Base-by-base conservation (phyloP, 2,797 vertebrate genomes). In the Sternarchorhynchus goeldii region DNA sequence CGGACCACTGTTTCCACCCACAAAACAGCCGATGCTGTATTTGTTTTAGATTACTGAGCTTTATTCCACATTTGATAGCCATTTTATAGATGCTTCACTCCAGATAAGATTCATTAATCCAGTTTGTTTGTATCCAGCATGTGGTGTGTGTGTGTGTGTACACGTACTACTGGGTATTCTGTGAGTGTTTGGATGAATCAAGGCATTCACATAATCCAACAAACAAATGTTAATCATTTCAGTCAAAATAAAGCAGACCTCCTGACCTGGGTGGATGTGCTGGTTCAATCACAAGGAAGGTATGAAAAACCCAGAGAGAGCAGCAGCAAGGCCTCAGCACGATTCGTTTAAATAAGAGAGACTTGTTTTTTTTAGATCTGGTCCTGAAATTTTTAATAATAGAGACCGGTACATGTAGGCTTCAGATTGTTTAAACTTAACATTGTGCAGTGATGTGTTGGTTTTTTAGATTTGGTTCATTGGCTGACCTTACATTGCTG, bases 71-170 rank as follows among this genome's bases (percentile, higher is more conserved):
- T 68, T 81, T 73, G 73, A 81, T 81, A 70, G 5, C 75, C 62
- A 77, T 77, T 81, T 64, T 81, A 41, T 62, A 41, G 20, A 74
- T n/a, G 64, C 75, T 65, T 56, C 53, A 77, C 73, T 81, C 80
- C 80, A 77, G 75, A 81, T 73, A 60, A 77, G n/a, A 76, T 76
- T 81, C 67, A 81, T 77, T 81, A 74, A 81, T 58, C 63, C 36
- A 66, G 62, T 74, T 21, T 67, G 73, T 68, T 25, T 45, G 53
- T 36, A 77, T 57, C 60, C 73, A 72, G 56, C 67, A 62, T 60
- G 20, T 68, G 75, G 39, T 45, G 6, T 36, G 29, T 57, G 29
- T 32, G 25, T 25, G 25, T 25, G 25, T 25, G 25, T 25, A 25
- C 25, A 25, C 1, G 25, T 25, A 25, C 25, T 25, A 25, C 25